Evolutionary conservation across 2,888 invertebrate species (phyloP).

Genomic region (Acleris holmiana): DNA sequence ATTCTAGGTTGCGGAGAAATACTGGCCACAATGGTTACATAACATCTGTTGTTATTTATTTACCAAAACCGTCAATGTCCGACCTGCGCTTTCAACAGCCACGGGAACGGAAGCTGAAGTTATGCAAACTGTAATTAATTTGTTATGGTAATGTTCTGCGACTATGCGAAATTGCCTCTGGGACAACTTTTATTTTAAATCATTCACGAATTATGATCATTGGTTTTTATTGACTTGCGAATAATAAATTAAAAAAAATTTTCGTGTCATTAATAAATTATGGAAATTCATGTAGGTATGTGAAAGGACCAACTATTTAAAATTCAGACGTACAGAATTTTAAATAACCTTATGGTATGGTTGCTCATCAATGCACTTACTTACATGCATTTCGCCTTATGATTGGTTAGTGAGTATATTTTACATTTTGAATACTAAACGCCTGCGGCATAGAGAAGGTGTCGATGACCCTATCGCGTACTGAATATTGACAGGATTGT

Average conservation of each 20-base stretch:
- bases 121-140: conserved; percentile 47
- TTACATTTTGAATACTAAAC: conserved; percentile 44
- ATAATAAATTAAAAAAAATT: conserved; percentile 33
- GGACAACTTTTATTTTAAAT: conserved; percentile 37
- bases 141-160: conserved; percentile 39
- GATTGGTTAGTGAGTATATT: conserved; percentile 41
- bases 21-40: conserved; percentile 33
- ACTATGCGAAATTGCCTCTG: conserved; percentile 38
- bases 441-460: conserved; percentile 51
- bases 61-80: conserved; percentile 34
- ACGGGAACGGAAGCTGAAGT: conserved; percentile 42
- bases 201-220: conserved; percentile 47
- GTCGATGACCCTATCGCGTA: conserved; percentile 57
- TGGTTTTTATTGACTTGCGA: conserved; percentile 46
- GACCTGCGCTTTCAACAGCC: conserved; percentile 28
- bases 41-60: conserved; percentile 37
- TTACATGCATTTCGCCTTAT: conserved; percentile 40
- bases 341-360: conserved; percentile 47
- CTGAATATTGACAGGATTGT: conserved; percentile 53
- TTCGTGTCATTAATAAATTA: conserved; percentile 39
- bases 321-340: conserved; percentile 48
- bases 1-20: conserved; percentile 37
- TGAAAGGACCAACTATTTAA: conserved; percentile 51
- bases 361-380: conserved; percentile 47
- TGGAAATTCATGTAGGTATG: conserved; percentile 43